A percentile compares a stretch with the other conserved stretches of the same genome.
Conservation (phyloP, 2,113 vertebrate species). For the Steatornis caripensis region DNA sequence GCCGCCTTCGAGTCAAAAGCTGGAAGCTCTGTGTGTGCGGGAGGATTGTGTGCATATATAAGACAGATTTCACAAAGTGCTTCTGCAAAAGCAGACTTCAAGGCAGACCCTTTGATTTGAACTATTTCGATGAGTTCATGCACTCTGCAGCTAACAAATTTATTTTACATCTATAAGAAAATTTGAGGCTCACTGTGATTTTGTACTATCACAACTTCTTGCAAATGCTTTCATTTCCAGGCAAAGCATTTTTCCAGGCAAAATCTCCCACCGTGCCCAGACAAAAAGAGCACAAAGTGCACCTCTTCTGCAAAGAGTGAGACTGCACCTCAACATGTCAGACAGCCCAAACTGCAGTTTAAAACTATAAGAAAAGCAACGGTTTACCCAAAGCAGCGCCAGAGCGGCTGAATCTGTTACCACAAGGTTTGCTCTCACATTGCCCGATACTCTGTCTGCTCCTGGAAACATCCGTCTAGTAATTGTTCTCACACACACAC, state of each 20-base stretch:
- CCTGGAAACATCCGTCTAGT: not conserved
- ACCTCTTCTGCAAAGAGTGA: not conserved
- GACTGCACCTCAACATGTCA: not conserved
- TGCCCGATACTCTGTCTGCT: not conserved
- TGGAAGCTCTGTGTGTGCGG: not conserved
- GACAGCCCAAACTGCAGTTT: not conserved
- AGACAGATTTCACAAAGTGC: not conserved
- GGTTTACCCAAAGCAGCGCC: not conserved
- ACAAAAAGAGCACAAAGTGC: not conserved
- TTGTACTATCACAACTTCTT: not conserved
- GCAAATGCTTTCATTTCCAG: not conserved
- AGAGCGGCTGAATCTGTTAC: not conserved
- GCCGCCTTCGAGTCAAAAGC: not conserved
- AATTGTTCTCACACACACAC: not conserved
- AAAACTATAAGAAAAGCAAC: not conserved
- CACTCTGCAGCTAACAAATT: not conserved
- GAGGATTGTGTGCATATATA: not conserved
- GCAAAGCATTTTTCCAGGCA: not conserved
- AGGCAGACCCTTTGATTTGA: not conserved
- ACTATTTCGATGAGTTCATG: not conserved
- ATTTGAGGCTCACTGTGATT: not conserved
- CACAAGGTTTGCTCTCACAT: not conserved
- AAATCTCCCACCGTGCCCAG: accelerated
- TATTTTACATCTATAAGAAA: not conserved
- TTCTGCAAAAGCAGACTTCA: not conserved